Conservation (phyloP, 2,113 vertebrate genomes). For the Podilymbus podiceps region DNA sequence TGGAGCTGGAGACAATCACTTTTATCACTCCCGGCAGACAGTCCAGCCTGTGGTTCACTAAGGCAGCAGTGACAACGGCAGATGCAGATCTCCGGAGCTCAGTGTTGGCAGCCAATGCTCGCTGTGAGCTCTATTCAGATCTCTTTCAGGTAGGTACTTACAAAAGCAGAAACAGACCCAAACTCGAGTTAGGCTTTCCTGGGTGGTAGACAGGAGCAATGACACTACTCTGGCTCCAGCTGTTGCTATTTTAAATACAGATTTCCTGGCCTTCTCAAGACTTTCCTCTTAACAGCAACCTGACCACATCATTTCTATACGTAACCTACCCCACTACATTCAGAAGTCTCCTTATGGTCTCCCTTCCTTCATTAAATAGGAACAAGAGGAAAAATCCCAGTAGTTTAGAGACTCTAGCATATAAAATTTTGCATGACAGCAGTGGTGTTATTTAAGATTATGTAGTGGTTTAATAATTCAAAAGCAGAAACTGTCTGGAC, state of each 20-base stretch:
- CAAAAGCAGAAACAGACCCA: not conserved
- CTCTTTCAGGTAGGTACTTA: not conserved
- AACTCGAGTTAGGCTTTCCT: not conserved
- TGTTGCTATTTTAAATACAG: not conserved
- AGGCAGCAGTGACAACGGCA: not conserved
- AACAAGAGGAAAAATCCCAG: not conserved
- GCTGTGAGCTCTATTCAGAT: not conserved
- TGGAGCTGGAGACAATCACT: not conserved
- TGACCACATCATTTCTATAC: not conserved
- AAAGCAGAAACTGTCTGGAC: slow-evolving; percentile 74
- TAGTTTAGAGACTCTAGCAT: slow-evolving; percentile 10
- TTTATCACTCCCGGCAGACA: not conserved
- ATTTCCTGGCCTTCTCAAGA: not conserved
- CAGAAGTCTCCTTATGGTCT: not conserved
- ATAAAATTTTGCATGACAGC: slow-evolving; percentile 66
- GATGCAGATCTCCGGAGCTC: not conserved
- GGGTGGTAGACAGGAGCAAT: not conserved
- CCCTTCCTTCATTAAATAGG: not conserved
- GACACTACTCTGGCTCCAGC: not conserved
- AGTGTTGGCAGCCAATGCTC: not conserved
- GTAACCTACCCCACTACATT: not conserved
- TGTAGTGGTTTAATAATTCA: slow-evolving; percentile 76
- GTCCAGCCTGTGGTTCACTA: not conserved
- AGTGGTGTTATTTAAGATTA: slow-evolving; percentile 69
- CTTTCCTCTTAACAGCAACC: not conserved